phyloP scores from a whole-genome alignment of 2,888 invertebrate species.

The Bombyx huttoni region DNA sequence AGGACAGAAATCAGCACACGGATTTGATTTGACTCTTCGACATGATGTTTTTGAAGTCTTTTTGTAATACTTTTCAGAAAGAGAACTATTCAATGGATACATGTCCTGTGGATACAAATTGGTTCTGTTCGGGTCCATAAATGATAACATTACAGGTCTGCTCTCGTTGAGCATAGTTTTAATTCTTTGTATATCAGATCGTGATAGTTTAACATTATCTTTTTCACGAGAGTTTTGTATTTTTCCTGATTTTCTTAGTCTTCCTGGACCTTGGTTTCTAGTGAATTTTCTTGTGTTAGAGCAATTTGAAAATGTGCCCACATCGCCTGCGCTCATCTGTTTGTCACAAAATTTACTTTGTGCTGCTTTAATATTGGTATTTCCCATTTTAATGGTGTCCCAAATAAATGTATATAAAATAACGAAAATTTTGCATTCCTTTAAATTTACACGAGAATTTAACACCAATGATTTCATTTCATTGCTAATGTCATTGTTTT shows the following conservation, averaged over 20 bases:
- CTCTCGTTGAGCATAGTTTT: slow-evolving; percentile 12
- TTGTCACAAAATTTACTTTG: slow-evolving; percentile 6
- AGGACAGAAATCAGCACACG: slow-evolving; percentile 24
- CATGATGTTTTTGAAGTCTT: slow-evolving; percentile 12
- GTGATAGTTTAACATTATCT: slow-evolving; percentile 5
- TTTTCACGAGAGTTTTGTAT: slow-evolving; percentile 5
- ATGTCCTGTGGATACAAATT: slow-evolving; percentile 3
- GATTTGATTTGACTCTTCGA: slow-evolving; percentile 15
- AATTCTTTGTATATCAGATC: slow-evolving; percentile 12
- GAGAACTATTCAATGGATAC: slow-evolving; percentile 9
- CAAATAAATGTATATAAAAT: too few relatives aligned
- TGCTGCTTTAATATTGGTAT: slow-evolving; percentile 11
- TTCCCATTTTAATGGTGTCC: slow-evolving; percentile 15
- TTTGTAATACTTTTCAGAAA: slow-evolving; percentile 10
- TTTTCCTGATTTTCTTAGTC: slow-evolving; percentile 10
- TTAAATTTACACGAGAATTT: too few relatives aligned
- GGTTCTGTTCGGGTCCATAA: slow-evolving; percentile 7
- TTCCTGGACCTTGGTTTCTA: slow-evolving; percentile 7
- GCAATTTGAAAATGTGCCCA: slow-evolving; percentile 2
- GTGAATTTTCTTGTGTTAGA: slow-evolving; percentile 5
- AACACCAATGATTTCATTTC: too few relatives aligned
- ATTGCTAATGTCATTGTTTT: too few relatives aligned
- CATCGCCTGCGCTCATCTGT: slow-evolving; percentile 8
- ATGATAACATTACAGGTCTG: slow-evolving; percentile 18
- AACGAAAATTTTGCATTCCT: background rate